Conservation (phyloP, 1,140 invertebrate species). For the Pantala flavescens region DNA sequence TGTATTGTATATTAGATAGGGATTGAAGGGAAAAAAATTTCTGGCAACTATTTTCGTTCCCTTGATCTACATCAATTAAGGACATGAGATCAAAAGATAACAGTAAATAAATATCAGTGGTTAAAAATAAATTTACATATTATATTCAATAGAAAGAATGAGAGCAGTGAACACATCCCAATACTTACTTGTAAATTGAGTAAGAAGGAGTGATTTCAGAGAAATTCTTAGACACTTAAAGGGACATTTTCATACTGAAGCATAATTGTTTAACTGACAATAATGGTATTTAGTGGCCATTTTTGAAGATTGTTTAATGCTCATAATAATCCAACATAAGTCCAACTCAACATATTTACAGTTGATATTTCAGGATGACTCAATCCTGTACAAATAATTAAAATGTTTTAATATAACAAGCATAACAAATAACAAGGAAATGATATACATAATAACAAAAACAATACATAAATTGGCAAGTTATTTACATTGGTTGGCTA, state of each 20-base stretch:
- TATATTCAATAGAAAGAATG: background rate
- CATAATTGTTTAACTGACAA: too few species aligned
- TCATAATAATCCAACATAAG: background rate
- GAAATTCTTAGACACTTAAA: background rate
- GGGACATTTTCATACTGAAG: too few species aligned
- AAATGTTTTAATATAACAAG: background rate
- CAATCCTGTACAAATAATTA: background rate
- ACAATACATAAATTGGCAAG: background rate
- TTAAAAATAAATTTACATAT: background rate
- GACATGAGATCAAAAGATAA: background rate
- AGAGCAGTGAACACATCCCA: background rate
- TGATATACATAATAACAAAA: background rate
- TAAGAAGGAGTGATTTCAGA: background rate
- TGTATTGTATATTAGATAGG: background rate
- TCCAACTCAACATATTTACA: background rate
- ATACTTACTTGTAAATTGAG: background rate
- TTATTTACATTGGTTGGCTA: background rate
- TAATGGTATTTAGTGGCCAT: background rate
- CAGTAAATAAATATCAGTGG: background rate
- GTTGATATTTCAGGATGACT: background rate
- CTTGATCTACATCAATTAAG: background rate
- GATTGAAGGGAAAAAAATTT: background rate
- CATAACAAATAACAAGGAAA: slow-evolving; percentile 10
- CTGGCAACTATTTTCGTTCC: background rate
- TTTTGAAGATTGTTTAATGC: background rate